Base-by-base conservation (phyloP, 2,888 invertebrate genomes). In the Exocentrus adspersus region DNA sequence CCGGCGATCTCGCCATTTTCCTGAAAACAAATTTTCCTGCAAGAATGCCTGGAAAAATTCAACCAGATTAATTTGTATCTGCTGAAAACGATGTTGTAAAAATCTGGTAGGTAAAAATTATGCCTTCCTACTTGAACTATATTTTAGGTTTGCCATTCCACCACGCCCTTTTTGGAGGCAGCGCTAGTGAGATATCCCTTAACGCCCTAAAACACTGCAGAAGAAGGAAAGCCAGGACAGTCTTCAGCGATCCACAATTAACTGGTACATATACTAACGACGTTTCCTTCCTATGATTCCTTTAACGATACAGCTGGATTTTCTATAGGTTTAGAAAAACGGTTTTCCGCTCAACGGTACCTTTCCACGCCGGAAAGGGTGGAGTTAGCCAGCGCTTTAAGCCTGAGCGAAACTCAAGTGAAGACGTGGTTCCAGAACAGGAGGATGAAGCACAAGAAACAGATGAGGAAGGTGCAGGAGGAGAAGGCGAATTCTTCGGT, bases 361-460 rank as follows among this genome's bases (percentile, higher is more conserved):
- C 88, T 98, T 1, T 97, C 96, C 14, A 98, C 98, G 0, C 98
- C 98, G 0, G 98, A 98, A 82, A 86, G 98, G 4, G 96, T 98
- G 9, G 98, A 98, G 81, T 85, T 98, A 61, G 98, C 98, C 0
- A 92, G 93, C 0, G 95, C 95, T 0, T 87, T 98, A 51, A 95
- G 92, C 80, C 87, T 98, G 14, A 97, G 97, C 10, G 98, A 98
- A 85, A 98, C 98, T 0, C 91, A 97, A 68, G 83, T 97, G 69
- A 97, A 97, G 86, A 98, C 97, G 65, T 97, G 97, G 97, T 97
- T 98, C 84, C 97, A 98, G 85, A 98, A 98, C 84, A 85, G 97
- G 20, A 86, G 98, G 74, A 98, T 98, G 98, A 96, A 96, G 80
- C 95, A 96, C 82, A 96, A 96, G 86, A 96, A 96, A 78, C 94